A percentile compares a stretch with the other conserved stretches of the same genome.
These are phyloP conservation scores for Drosophila rellima DNA, from an alignment of 2,888 invertebrate genomes.

Conservation along the genomic window DNA sequence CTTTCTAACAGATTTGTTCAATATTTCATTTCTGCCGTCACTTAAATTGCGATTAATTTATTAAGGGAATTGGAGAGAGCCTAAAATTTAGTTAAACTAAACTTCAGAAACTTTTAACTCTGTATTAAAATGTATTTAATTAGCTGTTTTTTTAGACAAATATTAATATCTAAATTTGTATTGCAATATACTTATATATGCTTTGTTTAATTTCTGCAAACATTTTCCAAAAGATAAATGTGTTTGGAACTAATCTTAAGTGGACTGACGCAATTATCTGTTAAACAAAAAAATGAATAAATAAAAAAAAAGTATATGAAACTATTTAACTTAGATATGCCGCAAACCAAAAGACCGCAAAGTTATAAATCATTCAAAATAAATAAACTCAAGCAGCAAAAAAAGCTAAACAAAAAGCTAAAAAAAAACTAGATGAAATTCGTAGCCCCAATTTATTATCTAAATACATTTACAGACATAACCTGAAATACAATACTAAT, in stretches of 20 bases:
- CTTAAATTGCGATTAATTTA: too few species aligned
- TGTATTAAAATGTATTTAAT: too few species aligned
- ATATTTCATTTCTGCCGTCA: too few species aligned
- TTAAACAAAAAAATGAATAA: not conserved
- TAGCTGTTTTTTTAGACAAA: too few species aligned
- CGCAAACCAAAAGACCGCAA: not conserved
- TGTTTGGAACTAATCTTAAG: not conserved
- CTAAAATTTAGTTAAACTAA: too few species aligned
- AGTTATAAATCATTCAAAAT: constrained; percentile 4
- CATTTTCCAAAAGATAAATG: not conserved
- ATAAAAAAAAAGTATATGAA: constrained; percentile 4
- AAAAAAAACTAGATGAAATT: not conserved
- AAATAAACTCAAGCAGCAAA: not conserved
- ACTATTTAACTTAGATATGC: constrained; percentile 1
- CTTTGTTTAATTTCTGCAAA: not conserved
- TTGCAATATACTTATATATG: too few species aligned
- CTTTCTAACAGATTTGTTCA: too few species aligned
- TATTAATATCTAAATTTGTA: too few species aligned
- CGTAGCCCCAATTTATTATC: constrained; percentile 17
- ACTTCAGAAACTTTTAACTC: too few species aligned
- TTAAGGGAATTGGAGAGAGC: too few species aligned
- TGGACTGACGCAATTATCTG: not conserved
- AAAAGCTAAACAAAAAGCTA: too few species aligned
- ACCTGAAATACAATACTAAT: constrained; percentile 8
- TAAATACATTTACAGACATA: constrained; percentile 3